Evolutionary conservation across 2,113 vertebrate species (phyloP).

Genomic region (Apodemus speciosus): DNA sequence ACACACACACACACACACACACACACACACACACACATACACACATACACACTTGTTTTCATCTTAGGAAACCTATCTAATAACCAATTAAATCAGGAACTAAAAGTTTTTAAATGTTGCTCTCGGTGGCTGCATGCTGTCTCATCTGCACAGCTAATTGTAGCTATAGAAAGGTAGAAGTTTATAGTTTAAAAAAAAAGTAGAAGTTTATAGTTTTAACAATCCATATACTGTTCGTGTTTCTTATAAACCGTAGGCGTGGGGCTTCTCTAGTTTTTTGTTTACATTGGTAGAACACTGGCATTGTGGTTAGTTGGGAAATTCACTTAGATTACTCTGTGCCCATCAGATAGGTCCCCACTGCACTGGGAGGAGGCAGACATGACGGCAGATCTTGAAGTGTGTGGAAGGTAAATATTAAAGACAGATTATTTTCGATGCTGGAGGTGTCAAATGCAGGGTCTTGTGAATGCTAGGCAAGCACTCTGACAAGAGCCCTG

Average conservation of each 20-base stretch:
- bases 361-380: no score
- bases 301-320: conserved; percentile 6
- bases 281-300: conserved; percentile 9
- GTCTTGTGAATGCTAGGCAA: not conserved
- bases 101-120: not conserved
- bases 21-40: no score
- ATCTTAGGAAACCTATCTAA: conserved; percentile 20
- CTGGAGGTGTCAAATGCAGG: not conserved
- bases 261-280: not conserved
- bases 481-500: not conserved
- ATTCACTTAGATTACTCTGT: not conserved
- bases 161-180: not conserved
- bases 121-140: conserved; percentile 4
- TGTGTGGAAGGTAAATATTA: not conserved
- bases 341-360: not conserved
- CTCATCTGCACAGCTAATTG: not conserved
- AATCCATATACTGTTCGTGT: not conserved
- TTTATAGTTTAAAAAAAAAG: conserved; percentile 20
- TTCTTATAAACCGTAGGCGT: not conserved
- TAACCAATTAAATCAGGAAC: conserved; percentile 44
- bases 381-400: not conserved
- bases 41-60: not conserved
- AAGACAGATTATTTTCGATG: not conserved
- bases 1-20: no score
- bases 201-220: conserved; percentile 38